Evolutionary conservation across 2,888 invertebrate genomes (phyloP), one percentile per base, ranked within the genome.

Genomic region (Diachrysia chrysitis): DNA sequence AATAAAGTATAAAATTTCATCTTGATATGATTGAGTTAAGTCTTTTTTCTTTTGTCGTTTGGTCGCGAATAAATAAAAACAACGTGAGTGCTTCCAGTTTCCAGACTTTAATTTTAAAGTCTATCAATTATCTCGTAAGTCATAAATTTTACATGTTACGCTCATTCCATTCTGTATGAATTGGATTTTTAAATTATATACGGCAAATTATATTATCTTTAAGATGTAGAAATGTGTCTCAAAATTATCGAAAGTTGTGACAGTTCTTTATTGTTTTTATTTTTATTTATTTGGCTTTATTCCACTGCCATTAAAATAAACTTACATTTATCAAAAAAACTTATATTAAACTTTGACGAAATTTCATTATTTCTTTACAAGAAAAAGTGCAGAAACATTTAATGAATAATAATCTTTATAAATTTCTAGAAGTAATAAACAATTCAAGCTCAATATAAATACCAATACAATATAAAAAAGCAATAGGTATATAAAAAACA

Each of bases 121-220:
- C 77, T 54, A 67, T 66, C 58, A 73, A 42, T 57, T 23, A 35
- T 46, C 25, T 19, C 77, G 72, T 76, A 46, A 76, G 72, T 73
- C 73, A 77, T 48, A 66, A 29, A 63, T 35, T n/a, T 48, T 48
- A 29, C 54, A 58, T 21, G 62, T 53, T 48, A 23, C 42, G 48
- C 21, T 42, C 21, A 53, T 53, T 10, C 51, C 46, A 42, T 59
- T 62, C 2, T 23, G 60, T 56, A 66, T 66, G 54, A 59, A 62
- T 66, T 59, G 51, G 62, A 25, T 62, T 59, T 48, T 23, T 29
- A 51, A 63, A 60, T 72, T 42, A 58, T 51, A 35, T 37, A 23
- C n/a, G 32, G 5, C 51, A 61, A 71, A 76, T 54, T 37, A 37
- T 57, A 58, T 23, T 37, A 19, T 21, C 12, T 51, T 21, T 17